Evolutionary conservation across 2,797 vertebrate species (phyloP), one percentile per base, ranked within the genome.

Genomic region (Cynodonichthys magdalenae): DNA sequence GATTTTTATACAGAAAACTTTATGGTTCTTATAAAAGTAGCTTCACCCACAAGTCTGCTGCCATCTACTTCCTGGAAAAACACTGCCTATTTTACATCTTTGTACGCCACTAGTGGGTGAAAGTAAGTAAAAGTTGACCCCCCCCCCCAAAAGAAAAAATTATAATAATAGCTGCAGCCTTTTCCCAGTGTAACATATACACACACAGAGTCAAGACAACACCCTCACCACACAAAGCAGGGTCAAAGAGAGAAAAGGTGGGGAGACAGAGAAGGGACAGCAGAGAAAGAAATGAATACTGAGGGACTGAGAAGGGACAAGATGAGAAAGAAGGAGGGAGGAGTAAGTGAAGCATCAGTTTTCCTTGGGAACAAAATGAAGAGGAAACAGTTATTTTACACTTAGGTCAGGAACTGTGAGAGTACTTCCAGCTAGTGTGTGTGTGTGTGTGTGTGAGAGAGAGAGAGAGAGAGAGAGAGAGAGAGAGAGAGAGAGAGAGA

Each of bases 21-120:
- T 10, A 36, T 12, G 10, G 10, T 36, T 9, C 10, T 3, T 10
- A 9, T 36, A 3, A 36, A 11, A 10, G 34, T 63, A 75, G 68
- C 74, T 74, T 53, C 44, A 71, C 68, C 77, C 75, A 60, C 55
- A 56, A 69, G n/a, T 83, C 71, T 70, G 67, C n/a, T 86, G 80
- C 82, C 84, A 79, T 80, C 69, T 68, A 85, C 88, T 90, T 90
- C 88, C 90, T 90, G 87, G 82, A 90, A 89, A 84, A 71, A 71
- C 63, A 58, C 85, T 69, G 69, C 87, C 86, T 69, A 67, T 71
- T 11, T 71, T 47, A 2, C 82, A 84, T 87, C 63, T 42, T 77
- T 18, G 83, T 80, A 71, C 86, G 86, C 69, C 50, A 75, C 1
- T n/a, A 27, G 74, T 53, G 70, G 87, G 88, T 47, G 71, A 77